Percentiles rank a stretch among this genome's conserved stretches.
Conservation (phyloP, 2,113 vertebrate genomes). For the Oryzias curvinotus region DNA sequence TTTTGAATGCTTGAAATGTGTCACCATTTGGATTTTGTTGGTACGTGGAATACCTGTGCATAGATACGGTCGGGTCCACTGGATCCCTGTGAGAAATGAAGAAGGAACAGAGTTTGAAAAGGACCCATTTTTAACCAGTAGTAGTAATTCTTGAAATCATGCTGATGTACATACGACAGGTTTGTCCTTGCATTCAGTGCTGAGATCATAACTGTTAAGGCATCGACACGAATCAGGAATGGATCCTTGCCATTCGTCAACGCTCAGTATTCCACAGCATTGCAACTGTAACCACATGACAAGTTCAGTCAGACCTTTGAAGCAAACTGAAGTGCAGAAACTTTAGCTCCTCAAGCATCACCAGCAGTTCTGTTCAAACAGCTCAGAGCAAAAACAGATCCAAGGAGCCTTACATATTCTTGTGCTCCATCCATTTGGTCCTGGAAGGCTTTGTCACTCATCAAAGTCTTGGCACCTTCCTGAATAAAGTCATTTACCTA, state of each 20-base stretch:
- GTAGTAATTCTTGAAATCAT: not conserved
- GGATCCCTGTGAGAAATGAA: constrained; percentile 42
- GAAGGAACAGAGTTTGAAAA: not conserved
- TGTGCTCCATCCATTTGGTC: accelerated
- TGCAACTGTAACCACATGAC: not conserved
- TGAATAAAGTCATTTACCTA: not conserved
- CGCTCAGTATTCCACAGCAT: constrained; percentile 47
- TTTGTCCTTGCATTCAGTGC: not conserved
- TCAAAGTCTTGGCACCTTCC: accelerated
- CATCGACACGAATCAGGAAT: constrained; percentile 38
- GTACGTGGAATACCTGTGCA: constrained; percentile 10
- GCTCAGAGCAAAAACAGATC: no score
- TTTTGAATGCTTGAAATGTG: not conserved
- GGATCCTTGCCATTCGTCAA: constrained; percentile 7
- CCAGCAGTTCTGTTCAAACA: no score
- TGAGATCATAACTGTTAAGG: accelerated
- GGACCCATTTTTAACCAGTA: no score
- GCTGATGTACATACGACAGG: constrained; percentile 32
- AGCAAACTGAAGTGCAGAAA: no score
- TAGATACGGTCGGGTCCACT: constrained; percentile 25
- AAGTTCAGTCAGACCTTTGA: not conserved
- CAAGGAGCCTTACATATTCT: not conserved
- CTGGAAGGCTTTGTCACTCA: accelerated
- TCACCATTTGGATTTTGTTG: not conserved
- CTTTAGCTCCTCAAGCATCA: no score